These are phyloP conservation scores for Napeogenes sylphis DNA, from an alignment of 2,888 invertebrate species.

Conservation along the genomic window DNA sequence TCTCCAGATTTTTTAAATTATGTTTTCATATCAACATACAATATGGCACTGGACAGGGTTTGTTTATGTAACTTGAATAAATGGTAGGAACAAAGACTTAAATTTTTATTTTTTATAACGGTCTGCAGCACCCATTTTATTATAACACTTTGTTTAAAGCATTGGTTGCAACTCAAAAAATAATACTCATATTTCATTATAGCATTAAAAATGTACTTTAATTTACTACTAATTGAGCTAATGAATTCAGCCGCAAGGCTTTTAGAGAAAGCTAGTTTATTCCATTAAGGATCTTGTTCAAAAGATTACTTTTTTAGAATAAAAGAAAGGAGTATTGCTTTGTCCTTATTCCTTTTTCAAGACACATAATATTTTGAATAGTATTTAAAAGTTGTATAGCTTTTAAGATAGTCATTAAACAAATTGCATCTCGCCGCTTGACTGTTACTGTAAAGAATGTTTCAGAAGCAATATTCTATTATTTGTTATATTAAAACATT, in stretches of 20 bases:
- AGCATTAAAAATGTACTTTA: too few species aligned
- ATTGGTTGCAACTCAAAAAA: too few species aligned
- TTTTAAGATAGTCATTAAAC: conserved; percentile 11
- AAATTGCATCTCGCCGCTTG: conserved; percentile 8
- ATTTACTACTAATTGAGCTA: too few species aligned
- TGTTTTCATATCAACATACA: conserved; percentile 2
- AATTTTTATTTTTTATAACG: neutral
- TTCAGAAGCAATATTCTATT: neutral
- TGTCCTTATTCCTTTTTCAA: neutral
- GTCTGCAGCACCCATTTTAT: neutral
- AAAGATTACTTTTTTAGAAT: conserved; percentile 1
- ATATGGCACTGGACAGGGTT: too few species aligned
- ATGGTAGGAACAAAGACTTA: neutral
- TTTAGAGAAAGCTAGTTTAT: neutral
- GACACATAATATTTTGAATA: neutral
- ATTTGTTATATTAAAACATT: neutral
- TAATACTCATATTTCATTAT: too few species aligned
- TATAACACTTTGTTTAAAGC: too few species aligned
- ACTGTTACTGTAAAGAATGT: conserved; percentile 4
- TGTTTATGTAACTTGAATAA: neutral
- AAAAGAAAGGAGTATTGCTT: neutral
- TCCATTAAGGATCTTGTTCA: neutral
- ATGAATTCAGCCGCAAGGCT: too few species aligned
- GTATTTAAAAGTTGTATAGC: neutral
- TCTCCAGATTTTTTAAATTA: conserved; percentile 22